Percentiles rank a stretch among this genome's conserved stretches.
These are phyloP conservation scores for Eurytoma californica DNA, from an alignment of 2,888 invertebrate genomes.

Conservation along the genomic window DNA sequence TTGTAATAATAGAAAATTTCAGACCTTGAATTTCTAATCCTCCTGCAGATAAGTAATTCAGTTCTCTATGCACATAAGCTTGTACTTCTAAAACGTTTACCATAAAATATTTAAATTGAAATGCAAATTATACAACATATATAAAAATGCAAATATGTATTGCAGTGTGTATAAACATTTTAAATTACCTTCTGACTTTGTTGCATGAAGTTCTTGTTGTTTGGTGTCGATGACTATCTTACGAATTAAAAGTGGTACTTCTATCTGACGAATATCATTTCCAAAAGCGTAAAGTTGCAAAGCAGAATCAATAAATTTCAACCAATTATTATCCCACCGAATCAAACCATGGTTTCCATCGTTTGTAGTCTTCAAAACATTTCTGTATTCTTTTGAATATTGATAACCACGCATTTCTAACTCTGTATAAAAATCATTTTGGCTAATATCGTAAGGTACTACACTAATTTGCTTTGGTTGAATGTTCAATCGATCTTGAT, in stretches of 20 bases:
- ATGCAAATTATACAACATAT: neutral
- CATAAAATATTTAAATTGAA: neutral
- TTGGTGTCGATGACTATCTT: constrained; percentile 77
- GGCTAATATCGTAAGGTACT: constrained; percentile 45
- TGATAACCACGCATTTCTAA: constrained; percentile 77
- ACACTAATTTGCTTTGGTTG: neutral
- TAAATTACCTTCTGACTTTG: constrained; percentile 15
- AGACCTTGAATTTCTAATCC: constrained; percentile 79
- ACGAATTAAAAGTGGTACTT: constrained; percentile 78
- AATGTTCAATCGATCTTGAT: constrained; percentile 55
- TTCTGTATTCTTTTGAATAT: constrained; percentile 76
- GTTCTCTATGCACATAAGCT: constrained; percentile 63
- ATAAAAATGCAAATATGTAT: neutral
- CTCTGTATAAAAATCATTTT: constrained; percentile 73
- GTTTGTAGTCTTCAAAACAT: constrained; percentile 75
- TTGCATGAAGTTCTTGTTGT: constrained; percentile 56
- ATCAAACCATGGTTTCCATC: constrained; percentile 72
- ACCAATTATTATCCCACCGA: constrained; percentile 80
- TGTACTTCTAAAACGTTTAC: constrained; percentile 25
- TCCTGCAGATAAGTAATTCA: constrained; percentile 75
- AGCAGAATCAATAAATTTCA: constrained; percentile 82
- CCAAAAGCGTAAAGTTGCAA: constrained; percentile 79
- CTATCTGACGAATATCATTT: constrained; percentile 74
- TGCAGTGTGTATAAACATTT: neutral
- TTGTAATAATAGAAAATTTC: constrained; percentile 67